Percentiles rank a stretch among this genome's conserved stretches.
Conservation (phyloP, 2,113 vertebrate species). For the Apteryx owenii region DNA sequence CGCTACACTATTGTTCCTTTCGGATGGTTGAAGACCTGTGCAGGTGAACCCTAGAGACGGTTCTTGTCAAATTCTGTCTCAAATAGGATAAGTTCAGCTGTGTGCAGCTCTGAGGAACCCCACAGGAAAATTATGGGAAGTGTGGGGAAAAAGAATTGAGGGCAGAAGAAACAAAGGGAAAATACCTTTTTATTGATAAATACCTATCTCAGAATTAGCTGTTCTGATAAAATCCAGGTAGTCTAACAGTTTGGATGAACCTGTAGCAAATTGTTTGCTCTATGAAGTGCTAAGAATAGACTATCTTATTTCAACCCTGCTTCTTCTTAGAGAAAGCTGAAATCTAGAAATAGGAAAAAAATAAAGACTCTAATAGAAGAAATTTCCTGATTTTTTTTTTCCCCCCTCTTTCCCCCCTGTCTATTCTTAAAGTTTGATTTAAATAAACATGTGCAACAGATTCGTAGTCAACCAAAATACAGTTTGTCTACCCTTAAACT, state of each 20-base stretch:
- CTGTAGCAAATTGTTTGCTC: neutral
- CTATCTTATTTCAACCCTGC: neutral
- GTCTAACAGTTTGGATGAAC: neutral
- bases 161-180: neutral
- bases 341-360: neutral
- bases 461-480: neutral
- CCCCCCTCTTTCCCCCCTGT: accelerated
- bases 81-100: neutral
- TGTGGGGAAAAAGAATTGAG: neutral
- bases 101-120: neutral
- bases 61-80: neutral
- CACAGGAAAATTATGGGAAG: neutral
- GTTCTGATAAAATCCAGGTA: neutral
- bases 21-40: neutral
- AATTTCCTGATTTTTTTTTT: neutral
- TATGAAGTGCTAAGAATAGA: neutral
- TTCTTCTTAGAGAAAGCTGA: neutral
- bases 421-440: neutral
- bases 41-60: neutral
- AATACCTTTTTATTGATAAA: neutral
- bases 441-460: neutral
- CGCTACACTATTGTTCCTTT: neutral
- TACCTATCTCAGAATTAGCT: neutral
- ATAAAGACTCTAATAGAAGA: neutral
- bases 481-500: neutral